Conservation (phyloP, 2,113 vertebrate species). For the Poicephalus gulielmi region DNA sequence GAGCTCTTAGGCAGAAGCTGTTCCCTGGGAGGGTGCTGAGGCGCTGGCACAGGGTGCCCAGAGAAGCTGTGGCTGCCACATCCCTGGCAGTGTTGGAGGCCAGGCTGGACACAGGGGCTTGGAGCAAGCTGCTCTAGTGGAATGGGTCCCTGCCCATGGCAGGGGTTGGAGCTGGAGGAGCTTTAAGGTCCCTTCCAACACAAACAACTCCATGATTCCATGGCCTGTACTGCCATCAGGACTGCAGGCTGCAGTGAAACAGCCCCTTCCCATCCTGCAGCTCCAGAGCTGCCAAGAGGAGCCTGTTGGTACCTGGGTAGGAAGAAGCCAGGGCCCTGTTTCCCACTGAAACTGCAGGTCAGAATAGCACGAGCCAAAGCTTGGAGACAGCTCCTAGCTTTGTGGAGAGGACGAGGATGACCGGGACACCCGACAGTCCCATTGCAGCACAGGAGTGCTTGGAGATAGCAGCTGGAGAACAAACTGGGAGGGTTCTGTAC, state of each 20-base stretch:
- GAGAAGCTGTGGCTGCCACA: too few species aligned
- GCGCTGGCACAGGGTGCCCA: too few species aligned
- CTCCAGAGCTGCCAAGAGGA: not conserved
- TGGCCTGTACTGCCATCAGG: not conserved
- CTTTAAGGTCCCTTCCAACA: not conserved
- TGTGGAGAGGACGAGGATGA: not conserved
- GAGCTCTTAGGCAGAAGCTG: too few species aligned
- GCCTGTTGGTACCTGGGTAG: not conserved
- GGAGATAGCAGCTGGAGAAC: not conserved
- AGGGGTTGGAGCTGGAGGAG: not conserved
- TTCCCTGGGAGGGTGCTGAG: too few species aligned
- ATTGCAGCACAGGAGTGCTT: not conserved
- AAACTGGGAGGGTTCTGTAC: not conserved
- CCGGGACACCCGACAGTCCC: fast-evolving
- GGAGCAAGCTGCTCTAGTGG: not conserved
- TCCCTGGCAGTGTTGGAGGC: too few species aligned
- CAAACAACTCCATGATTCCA: not conserved
- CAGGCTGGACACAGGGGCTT: too few species aligned
- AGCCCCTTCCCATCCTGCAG: not conserved
- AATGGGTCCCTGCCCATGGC: fast-evolving
- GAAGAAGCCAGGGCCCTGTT: fast-evolving
- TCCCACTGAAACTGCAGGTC: too few species aligned
- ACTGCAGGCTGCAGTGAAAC: too few species aligned
- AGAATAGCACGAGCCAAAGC: not conserved
- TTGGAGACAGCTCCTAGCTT: not conserved